Base-by-base conservation (phyloP, 2,113 vertebrate genomes). In the Rhineura floridana region DNA sequence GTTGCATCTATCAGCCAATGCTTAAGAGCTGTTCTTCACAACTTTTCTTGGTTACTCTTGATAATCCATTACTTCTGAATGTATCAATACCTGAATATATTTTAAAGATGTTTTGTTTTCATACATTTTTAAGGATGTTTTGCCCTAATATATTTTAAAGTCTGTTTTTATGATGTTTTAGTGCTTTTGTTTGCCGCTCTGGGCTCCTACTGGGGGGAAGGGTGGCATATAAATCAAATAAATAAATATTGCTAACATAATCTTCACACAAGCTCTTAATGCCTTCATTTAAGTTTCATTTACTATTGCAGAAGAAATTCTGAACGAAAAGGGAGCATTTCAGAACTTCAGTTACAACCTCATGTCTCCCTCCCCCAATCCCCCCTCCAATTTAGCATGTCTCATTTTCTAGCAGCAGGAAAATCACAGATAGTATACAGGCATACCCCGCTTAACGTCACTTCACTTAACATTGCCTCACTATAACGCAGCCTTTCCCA, bases 391-490 rank as follows among this genome's bases (percentile, higher is more conserved):
- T 48, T 48, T 17, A 48, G 62, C 62, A 48, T 52, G n/a, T 21
- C 12, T 55, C n/a, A 52, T 15, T 79, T 55, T n/a, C 33, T 21
- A n/a, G 4, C 25, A 52, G 48, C 46, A 79, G 62, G 92, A 95
- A 92, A 3, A 93, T 87, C 90, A n/a, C 19, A 11, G 5, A 13
- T 13, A 79, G 48, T 52, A 55, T n/a, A n/a, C n/a, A n/a, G n/a
- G n/a, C n/a, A n/a, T n/a, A n/a, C n/a, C n/a, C n/a, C n/a, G n/a
- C n/a, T n/a, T n/a, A n/a, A n/a, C n/a, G n/a, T n/a, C n/a, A n/a
- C n/a, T n/a, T n/a, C n/a, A n/a, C n/a, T n/a, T n/a, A n/a, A n/a
- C n/a, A n/a, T n/a, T n/a, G n/a, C n/a, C n/a, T n/a, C n/a, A n/a
- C n/a, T n/a, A n/a, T n/a, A n/a, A n/a, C n/a, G n/a, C n/a, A n/a